A percentile compares a stretch with the other conserved stretches of the same genome.
phyloP scores from a whole-genome alignment of 2,888 invertebrate species.

The Drosophila greeni region DNA sequence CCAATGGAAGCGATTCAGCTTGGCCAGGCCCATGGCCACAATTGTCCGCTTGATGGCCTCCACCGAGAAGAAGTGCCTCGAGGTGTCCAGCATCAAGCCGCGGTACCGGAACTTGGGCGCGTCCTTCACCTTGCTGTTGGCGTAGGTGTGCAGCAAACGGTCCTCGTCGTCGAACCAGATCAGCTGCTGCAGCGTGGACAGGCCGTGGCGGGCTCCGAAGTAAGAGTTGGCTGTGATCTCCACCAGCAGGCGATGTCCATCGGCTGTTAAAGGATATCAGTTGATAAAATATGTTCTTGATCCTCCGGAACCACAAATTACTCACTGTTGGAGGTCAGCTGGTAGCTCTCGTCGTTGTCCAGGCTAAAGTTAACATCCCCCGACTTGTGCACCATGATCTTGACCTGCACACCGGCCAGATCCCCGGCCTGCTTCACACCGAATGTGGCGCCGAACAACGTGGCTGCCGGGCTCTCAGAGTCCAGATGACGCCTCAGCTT shows the following conservation, averaged over 20 bases:
- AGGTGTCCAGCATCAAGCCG: constrained; percentile 93
- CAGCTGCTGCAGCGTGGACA: constrained; percentile 88
- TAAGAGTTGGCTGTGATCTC: constrained; percentile 84
- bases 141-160: constrained; percentile 82
- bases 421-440: constrained; percentile 65
- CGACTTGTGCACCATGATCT: constrained; percentile 81
- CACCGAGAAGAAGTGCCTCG: constrained; percentile 91
- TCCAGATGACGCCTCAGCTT: constrained; percentile 44
- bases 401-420: constrained; percentile 74
- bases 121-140: constrained; percentile 85
- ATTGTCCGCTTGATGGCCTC: constrained; percentile 86
- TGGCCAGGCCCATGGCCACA: constrained; percentile 92
- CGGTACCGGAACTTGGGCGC: constrained; percentile 88
- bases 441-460: constrained; percentile 61
- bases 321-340: constrained; percentile 81
- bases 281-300: too few relatives aligned
- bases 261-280: constrained; percentile 62
- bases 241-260: constrained; percentile 80
- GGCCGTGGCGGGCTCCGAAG: constrained; percentile 88
- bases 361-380: constrained; percentile 82
- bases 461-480: constrained; percentile 30
- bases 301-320: background rate
- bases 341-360: constrained; percentile 87
- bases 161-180: constrained; percentile 88
- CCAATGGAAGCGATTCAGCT: constrained; percentile 96